Base-by-base conservation (phyloP, 1,140 invertebrate genomes). In the Belonocnema kinseyi region DNA sequence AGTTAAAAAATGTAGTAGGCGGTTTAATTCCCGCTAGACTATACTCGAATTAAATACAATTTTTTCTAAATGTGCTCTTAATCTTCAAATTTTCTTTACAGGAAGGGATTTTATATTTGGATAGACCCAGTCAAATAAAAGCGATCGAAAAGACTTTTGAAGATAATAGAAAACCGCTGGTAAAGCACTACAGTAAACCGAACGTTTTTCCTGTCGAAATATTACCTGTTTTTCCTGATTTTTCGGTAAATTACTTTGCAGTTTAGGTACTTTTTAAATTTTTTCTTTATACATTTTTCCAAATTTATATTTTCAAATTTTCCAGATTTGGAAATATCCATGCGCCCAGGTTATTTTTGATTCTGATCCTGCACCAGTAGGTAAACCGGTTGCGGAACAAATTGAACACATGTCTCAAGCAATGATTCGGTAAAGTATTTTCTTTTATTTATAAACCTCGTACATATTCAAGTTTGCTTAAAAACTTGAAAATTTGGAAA, bases 261-360 rank as follows among this genome's bases (percentile, higher is more conserved):
- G 21, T 33, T 40, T 16, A 26, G 16, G 33, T 66, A 26, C 16
- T 16, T 4, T 40, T 61, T n/a, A 1, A 6, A 10, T 61, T 33
- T 12, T 61, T 14, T 40, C 26, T 33, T 33, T 4, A 1, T 46
- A 40, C 46, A 10, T 16, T 40, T 40, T 40, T 6, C 7, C 6
- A 40, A 16, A 46, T 6, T 2, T 40, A 5, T 16, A 2, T 16
- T 66, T 13, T 40, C 1, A 40, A 66, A 46, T 26, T 78, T 92
- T 92, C 54, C 83, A 95, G 93, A 92, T 98, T 80, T 99, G 98
- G 98, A 98, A 98, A 87, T 98, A 98, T 93, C 97, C 98, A 21
- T 99, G 97, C 92, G 98, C 98, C 77, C 98, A 99, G 92, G 98
- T 99, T 82, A 99, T 99, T 86, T 99, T 99, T 90, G 98, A 99